Conservation (phyloP, 2,113 vertebrate species). For the Atractosteus spatula region DNA sequence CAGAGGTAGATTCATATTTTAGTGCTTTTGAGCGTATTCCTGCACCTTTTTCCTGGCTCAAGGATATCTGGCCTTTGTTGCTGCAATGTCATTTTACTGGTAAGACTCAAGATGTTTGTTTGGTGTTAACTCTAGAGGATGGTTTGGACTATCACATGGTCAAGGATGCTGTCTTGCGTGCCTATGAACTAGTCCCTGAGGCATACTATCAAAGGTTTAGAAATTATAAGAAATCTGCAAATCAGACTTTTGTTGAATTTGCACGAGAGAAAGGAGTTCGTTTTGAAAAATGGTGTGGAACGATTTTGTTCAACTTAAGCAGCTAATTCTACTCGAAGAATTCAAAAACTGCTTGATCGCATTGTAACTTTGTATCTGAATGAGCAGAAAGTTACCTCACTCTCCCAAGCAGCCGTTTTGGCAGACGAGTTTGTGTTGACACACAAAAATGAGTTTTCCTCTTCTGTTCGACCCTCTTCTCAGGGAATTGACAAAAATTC, state of each 20-base stretch:
- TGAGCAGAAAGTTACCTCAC: constrained; percentile 11
- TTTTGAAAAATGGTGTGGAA: constrained; percentile 11
- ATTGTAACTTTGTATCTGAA: constrained; percentile 12
- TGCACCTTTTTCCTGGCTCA: too few species aligned
- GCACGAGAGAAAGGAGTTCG: not conserved
- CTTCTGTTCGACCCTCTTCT: too few species aligned
- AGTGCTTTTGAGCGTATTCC: too few species aligned
- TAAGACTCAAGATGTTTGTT: not conserved
- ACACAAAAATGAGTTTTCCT: not conserved
- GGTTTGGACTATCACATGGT: not conserved
- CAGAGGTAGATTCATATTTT: too few species aligned
- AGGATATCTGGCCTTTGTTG: too few species aligned
- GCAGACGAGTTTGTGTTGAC: constrained; percentile 15
- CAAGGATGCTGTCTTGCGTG: not conserved
- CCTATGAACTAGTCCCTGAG: constrained; percentile 13
- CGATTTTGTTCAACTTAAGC: not conserved
- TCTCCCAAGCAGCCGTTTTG: constrained; percentile 5
- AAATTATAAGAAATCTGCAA: not conserved
- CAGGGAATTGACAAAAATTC: too few species aligned
- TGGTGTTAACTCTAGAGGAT: not conserved
- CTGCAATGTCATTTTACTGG: not conserved
- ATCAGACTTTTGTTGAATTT: constrained; percentile 23
- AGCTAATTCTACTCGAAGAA: constrained; percentile 14
- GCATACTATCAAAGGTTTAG: not conserved
- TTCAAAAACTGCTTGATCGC: constrained; percentile 10